These are phyloP conservation scores for Calidris pugnax DNA, from an alignment of 2,113 vertebrate species.

Conservation along the genomic window DNA sequence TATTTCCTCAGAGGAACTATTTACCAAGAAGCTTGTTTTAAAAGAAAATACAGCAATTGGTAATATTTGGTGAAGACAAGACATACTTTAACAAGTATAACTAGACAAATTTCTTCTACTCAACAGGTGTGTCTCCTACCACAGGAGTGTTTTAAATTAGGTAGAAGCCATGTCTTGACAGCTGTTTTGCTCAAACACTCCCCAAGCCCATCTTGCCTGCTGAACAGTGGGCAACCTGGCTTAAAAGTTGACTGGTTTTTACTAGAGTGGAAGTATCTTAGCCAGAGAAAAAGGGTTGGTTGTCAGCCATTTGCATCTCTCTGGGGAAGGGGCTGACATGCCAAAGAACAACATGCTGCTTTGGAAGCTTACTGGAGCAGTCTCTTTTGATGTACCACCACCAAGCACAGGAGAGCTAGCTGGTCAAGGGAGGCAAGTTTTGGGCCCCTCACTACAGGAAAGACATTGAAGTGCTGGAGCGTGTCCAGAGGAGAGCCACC, in stretches of 20 bases:
- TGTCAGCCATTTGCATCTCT: neutral
- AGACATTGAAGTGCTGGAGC: too few relatives aligned
- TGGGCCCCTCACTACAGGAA: too few relatives aligned
- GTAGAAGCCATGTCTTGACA: neutral
- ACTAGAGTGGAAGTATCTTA: neutral
- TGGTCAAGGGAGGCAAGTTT: neutral
- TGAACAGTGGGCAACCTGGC: neutral
- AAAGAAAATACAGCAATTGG: neutral
- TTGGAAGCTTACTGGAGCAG: neutral
- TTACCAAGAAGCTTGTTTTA: neutral
- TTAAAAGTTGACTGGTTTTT: neutral
- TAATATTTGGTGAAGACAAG: neutral
- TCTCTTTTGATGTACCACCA: neutral
- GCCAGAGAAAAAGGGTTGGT: neutral
- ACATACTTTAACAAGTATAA: neutral
- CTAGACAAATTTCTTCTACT: neutral
- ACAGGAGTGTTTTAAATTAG: neutral
- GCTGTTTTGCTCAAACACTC: neutral
- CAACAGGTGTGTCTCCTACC: neutral
- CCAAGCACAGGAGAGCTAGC: neutral
- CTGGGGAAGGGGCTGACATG: too few relatives aligned
- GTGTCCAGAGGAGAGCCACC: too few relatives aligned
- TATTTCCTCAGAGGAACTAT: neutral
- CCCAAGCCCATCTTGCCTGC: neutral
- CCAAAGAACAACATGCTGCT: neutral